Conservation (phyloP, 2,888 invertebrate genomes). For the Lydus trimaculatus region DNA sequence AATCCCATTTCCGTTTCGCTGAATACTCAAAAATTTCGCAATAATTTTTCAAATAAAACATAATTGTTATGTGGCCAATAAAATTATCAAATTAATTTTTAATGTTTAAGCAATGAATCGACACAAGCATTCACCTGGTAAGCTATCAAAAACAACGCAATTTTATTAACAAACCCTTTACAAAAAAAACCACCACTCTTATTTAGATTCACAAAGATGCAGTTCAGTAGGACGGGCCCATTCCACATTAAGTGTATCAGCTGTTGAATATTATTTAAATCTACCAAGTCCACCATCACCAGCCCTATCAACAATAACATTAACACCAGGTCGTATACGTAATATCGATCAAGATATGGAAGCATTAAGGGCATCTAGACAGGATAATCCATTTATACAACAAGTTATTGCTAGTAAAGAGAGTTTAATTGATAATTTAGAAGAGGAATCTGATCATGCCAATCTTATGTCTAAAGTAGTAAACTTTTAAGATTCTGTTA, state of each 20-base stretch:
- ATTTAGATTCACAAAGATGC: slow-evolving; percentile 35
- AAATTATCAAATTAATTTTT: neutral
- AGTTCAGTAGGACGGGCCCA: slow-evolving; percentile 54
- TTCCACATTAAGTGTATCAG: slow-evolving; percentile 58
- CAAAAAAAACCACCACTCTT: no score
- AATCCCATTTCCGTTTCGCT: slow-evolving; percentile 17
- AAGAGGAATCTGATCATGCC: slow-evolving; percentile 79
- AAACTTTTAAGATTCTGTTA: slow-evolving; percentile 45
- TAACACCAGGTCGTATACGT: slow-evolving; percentile 77
- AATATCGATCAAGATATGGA: slow-evolving; percentile 88
- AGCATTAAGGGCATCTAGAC: slow-evolving; percentile 78
- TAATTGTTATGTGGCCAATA: slow-evolving; percentile 13
- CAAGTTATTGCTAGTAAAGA: slow-evolving; percentile 83
- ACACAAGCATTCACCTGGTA: slow-evolving; percentile 20
- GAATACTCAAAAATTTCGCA: slow-evolving; percentile 20
- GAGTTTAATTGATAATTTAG: slow-evolving; percentile 76
- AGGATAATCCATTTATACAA: slow-evolving; percentile 84
- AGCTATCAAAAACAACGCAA: neutral
- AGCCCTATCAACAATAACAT: slow-evolving; percentile 70
- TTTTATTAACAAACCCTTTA: neutral
- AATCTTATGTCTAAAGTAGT: slow-evolving; percentile 79
- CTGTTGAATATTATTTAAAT: slow-evolving; percentile 57
- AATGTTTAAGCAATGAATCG: slow-evolving; percentile 20
- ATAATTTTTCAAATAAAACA: slow-evolving; percentile 15
- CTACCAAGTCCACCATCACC: slow-evolving; percentile 62